Conservation (phyloP, 2,797 vertebrate species). For the Prunella strophiata region DNA sequence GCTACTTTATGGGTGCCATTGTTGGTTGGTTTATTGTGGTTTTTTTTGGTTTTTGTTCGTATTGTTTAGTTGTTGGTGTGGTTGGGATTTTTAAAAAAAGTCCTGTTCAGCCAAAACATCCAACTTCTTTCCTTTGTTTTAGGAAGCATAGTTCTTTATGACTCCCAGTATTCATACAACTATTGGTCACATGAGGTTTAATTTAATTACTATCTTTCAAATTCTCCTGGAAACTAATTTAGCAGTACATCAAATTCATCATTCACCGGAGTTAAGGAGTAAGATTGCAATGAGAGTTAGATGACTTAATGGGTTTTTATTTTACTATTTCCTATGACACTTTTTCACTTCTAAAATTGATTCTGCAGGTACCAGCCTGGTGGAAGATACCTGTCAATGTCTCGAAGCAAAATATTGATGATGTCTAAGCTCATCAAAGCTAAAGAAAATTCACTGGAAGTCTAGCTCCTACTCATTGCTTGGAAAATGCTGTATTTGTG, state of each 20-base stretch:
- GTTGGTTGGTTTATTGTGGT: neutral
- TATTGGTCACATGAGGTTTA: neutral
- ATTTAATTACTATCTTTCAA: neutral
- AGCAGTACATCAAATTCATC: neutral
- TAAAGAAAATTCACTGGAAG: slow-evolving; percentile 21
- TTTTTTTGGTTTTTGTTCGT: neutral
- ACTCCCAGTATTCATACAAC: neutral
- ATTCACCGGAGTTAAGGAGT: neutral
- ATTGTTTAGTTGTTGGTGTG: neutral
- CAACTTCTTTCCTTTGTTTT: neutral
- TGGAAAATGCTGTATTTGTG: slow-evolving; percentile 12
- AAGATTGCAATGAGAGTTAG: neutral
- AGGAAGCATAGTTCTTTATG: neutral
- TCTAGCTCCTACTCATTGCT: slow-evolving; percentile 5
- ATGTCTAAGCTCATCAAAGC: slow-evolving; percentile 80
- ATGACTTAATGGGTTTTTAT: neutral
- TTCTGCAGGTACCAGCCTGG: slow-evolving; percentile 84
- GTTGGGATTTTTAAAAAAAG: neutral
- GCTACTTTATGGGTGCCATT: neutral
- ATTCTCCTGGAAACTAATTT: neutral
- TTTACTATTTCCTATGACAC: neutral
- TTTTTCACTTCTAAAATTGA: slow-evolving; percentile 38
- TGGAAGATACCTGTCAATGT: slow-evolving; percentile 97
- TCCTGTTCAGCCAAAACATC: neutral
- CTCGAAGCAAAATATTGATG: slow-evolving; percentile 91